A percentile compares a stretch with the other conserved stretches of the same genome.
phyloP scores from a whole-genome alignment of 2,888 invertebrate genomes.

The Empis stercorea region DNA sequence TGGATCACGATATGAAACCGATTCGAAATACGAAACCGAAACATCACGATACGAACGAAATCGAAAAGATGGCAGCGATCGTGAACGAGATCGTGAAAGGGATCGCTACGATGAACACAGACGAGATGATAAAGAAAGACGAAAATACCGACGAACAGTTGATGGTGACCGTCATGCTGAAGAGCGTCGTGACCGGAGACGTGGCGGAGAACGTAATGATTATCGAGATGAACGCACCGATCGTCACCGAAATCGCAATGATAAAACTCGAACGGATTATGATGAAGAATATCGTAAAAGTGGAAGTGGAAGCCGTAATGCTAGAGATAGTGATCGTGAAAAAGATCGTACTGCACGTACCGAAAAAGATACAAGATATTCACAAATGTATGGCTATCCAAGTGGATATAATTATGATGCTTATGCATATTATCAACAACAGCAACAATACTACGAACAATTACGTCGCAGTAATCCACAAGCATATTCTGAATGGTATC shows the following conservation, averaged over 20 bases:
- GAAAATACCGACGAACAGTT: neutral
- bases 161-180: conserved; percentile 8
- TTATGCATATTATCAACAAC: conserved; percentile 42
- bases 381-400: conserved; percentile 20
- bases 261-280: conserved; percentile 11
- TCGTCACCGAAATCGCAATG: conserved; percentile 15
- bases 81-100: conserved; percentile 15
- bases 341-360: conserved; percentile 10
- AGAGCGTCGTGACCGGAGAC: neutral
- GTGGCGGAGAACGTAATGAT: conserved; percentile 11
- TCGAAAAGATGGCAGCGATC: conserved; percentile 6
- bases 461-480: conserved; percentile 64
- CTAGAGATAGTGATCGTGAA: conserved; percentile 24
- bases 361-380: conserved; percentile 19
- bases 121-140: conserved; percentile 3
- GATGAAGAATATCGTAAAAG: conserved; percentile 33
- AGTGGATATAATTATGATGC: conserved; percentile 39
- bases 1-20: conserved; percentile 42
- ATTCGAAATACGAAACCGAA: conserved; percentile 56
- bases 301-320: conserved; percentile 27
- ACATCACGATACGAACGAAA: conserved; percentile 26
- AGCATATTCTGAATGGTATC: conserved; percentile 66
- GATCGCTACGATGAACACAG: conserved; percentile 10
- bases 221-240: conserved; percentile 16
- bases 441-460: conserved; percentile 61